Evolutionary conservation across 2,888 invertebrate genomes (phyloP).

Genomic region (Ectropis crepuscularia): DNA sequence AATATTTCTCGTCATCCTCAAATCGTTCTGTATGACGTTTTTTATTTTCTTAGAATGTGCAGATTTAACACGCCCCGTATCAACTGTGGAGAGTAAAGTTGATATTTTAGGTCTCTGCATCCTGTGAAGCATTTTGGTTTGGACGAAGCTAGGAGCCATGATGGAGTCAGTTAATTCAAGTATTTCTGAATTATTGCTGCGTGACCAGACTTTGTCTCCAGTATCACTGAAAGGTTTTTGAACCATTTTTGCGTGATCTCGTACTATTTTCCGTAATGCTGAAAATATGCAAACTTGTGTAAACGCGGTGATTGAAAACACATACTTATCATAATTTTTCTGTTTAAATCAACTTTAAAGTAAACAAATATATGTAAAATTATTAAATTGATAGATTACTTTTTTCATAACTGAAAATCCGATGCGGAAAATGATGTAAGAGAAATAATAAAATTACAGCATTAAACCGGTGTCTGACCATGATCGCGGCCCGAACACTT

Average conservation of each 20-base stretch:
- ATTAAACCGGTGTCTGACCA: conserved; percentile 32
- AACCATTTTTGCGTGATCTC: conserved; percentile 76
- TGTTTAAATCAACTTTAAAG: too few relatives aligned
- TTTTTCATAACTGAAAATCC: conserved; percentile 62
- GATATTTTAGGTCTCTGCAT: conserved; percentile 61
- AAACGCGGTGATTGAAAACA: too few relatives aligned
- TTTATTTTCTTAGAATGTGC: conserved; percentile 51
- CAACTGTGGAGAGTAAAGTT: conserved; percentile 57
- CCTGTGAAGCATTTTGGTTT: conserved; percentile 58
- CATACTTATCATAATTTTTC: too few relatives aligned
- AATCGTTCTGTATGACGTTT: conserved; percentile 51
- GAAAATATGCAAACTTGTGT: conserved; percentile 42
- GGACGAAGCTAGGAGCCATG: conserved; percentile 52
- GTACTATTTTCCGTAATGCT: conserved; percentile 76
- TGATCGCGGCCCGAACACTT: conserved; percentile 22
- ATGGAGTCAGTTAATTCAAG: conserved; percentile 37
- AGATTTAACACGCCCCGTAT: conserved; percentile 52
- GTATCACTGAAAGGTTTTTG: conserved; percentile 69
- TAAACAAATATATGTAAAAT: too few relatives aligned
- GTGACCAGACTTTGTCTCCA: conserved; percentile 20
- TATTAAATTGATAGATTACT: conserved; percentile 47
- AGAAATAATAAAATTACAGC: conserved; percentile 33
- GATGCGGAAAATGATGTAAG: conserved; percentile 43
- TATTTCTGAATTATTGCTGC: conserved; percentile 18
- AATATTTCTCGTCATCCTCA: conserved; percentile 54